These are phyloP conservation scores for Micronycteris hirsuta DNA, from an alignment of 2,113 vertebrate genomes.

Conservation along the genomic window DNA sequence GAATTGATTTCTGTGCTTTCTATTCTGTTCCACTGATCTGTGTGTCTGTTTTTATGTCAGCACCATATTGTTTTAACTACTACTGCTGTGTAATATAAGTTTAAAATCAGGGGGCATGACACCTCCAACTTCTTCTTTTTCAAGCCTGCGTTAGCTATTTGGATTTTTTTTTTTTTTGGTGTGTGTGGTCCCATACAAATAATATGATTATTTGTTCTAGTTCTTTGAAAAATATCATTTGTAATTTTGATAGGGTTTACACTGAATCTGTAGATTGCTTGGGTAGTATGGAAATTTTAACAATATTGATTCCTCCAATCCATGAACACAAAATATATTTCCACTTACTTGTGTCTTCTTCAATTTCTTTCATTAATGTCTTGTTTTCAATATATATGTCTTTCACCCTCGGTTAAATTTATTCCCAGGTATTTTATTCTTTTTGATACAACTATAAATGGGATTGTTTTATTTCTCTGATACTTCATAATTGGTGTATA, in stretches of 20 bases:
- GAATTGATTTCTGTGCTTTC: not conserved
- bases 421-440: not conserved
- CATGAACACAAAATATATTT: not conserved
- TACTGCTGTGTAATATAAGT: not conserved
- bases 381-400: not conserved
- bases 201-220: not conserved
- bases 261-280: not conserved
- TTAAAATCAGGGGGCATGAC: not conserved
- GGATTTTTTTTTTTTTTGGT: not conserved
- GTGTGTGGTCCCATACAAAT: not conserved
- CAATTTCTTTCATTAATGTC: not conserved
- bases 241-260: not conserved
- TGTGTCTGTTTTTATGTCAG: not conserved
- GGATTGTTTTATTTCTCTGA: not conserved
- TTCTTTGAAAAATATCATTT: not conserved
- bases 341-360: not conserved
- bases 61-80: not conserved
- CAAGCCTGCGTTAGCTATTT: not conserved
- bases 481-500: not conserved
- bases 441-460: not conserved
- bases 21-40: not conserved
- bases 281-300: not conserved
- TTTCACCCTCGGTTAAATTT: not conserved
- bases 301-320: not conserved
- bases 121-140: not conserved